Conservation (phyloP, 2,888 invertebrate genomes). For the Hypercompe scribonia region DNA sequence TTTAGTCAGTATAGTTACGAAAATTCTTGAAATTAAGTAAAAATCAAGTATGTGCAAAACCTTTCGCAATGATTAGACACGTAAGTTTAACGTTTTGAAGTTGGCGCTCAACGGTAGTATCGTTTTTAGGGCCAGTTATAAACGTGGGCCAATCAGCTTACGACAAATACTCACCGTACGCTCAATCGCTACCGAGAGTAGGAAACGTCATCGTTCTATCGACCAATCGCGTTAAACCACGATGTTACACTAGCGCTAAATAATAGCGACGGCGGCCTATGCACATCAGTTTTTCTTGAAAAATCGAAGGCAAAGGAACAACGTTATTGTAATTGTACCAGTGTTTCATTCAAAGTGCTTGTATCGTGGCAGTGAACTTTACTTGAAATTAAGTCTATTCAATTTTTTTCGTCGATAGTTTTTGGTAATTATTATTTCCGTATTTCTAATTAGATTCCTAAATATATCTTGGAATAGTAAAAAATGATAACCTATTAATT, state of each 20-base stretch:
- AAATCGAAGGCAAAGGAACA: slow-evolving; percentile 72
- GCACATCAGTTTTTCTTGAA: slow-evolving; percentile 80
- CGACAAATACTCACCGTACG: slow-evolving; percentile 85
- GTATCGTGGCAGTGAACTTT: slow-evolving; percentile 71
- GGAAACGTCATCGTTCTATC: slow-evolving; percentile 76
- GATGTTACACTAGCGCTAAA: slow-evolving; percentile 87
- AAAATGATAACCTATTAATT: slow-evolving; percentile 21
- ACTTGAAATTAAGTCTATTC: slow-evolving; percentile 49
- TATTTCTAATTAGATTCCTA: background rate
- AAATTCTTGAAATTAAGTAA: background rate
- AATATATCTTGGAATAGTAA: background rate
- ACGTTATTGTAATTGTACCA: slow-evolving; percentile 60
- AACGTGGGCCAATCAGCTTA: slow-evolving; percentile 90
- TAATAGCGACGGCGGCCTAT: slow-evolving; percentile 80
- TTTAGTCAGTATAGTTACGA: background rate
- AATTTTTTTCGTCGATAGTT: slow-evolving; percentile 48
- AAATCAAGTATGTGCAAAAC: background rate
- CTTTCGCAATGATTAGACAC: slow-evolving; percentile 28
- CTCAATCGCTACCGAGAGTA: slow-evolving; percentile 75
- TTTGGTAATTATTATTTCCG: slow-evolving; percentile 61
- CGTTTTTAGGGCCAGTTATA: slow-evolving; percentile 67
- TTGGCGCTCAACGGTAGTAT: slow-evolving; percentile 64
- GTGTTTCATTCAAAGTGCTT: slow-evolving; percentile 68
- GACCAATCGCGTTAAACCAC: slow-evolving; percentile 87
- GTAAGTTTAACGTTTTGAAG: slow-evolving; percentile 57